Conservation (phyloP, 1,140 invertebrate species). For the Bombus affinis region DNA sequence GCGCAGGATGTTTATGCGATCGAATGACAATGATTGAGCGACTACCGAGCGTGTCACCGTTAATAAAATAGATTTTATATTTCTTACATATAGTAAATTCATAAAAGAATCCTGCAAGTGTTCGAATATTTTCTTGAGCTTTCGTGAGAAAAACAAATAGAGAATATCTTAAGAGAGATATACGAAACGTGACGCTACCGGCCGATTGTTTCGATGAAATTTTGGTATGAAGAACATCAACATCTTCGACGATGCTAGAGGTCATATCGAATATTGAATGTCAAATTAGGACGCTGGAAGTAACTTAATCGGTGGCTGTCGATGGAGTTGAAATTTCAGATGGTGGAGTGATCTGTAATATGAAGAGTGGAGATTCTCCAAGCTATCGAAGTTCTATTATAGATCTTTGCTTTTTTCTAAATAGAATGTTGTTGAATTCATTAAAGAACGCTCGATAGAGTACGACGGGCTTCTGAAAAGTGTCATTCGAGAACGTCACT, state of each 20-base stretch:
- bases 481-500: neutral
- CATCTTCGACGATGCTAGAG: no score
- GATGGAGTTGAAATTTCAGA: neutral
- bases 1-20: no score
- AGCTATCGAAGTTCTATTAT: neutral
- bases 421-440: neutral
- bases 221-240: neutral
- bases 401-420: neutral
- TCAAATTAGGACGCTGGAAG: neutral
- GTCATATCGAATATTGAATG: slow-evolving; percentile 11
- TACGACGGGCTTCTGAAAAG: neutral
- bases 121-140: no score
- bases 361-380: neutral
- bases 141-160: no score
- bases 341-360: neutral
- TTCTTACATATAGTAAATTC: no score
- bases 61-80: no score
- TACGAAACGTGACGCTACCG: no score
- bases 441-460: neutral
- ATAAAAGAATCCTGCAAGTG: no score
- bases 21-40: no score
- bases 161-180: no score
- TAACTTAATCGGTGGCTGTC: neutral
- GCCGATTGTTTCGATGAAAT: neutral
- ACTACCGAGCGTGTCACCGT: no score